Conservation (phyloP, 2,888 invertebrate genomes). For the Noctua janthe region DNA sequence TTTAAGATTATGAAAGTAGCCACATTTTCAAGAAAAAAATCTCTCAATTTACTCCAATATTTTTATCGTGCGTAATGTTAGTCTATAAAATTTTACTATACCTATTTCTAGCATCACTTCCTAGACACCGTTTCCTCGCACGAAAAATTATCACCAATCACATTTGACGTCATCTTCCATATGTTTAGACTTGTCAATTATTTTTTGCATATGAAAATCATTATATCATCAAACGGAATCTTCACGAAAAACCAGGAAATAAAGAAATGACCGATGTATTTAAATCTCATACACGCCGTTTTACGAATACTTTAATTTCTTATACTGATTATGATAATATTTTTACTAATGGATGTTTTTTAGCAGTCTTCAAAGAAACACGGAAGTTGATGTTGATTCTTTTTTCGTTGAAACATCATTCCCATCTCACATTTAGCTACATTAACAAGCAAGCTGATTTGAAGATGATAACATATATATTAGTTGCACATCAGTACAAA, state of each 20-base stretch:
- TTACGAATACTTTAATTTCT: constrained; percentile 25
- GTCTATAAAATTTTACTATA: neutral
- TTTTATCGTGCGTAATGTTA: neutral
- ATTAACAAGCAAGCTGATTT: neutral
- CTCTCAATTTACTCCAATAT: neutral
- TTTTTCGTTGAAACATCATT: constrained; percentile 19
- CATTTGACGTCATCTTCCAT: constrained; percentile 43
- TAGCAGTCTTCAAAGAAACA: constrained; percentile 24
- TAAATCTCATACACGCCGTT: constrained; percentile 10
- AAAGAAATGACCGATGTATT: constrained; percentile 21
- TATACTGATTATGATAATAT: constrained; percentile 19
- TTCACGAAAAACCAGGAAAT: constrained; percentile 45
- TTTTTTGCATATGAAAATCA: constrained; percentile 35
- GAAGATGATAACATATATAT: neutral
- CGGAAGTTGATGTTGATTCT: constrained; percentile 6
- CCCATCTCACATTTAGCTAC: neutral
- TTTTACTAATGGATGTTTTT: constrained; percentile 26
- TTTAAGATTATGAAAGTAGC: neutral
- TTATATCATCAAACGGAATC: constrained; percentile 53
- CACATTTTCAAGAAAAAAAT: neutral
- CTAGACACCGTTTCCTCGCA: constrained; percentile 2
- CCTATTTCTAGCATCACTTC: constrained; percentile 20
- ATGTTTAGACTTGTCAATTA: constrained; percentile 39
- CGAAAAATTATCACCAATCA: constrained; percentile 32
- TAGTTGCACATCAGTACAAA: no score